Evolutionary conservation across 2,888 invertebrate species (phyloP).

Genomic region (Itoplectis maculator): DNA sequence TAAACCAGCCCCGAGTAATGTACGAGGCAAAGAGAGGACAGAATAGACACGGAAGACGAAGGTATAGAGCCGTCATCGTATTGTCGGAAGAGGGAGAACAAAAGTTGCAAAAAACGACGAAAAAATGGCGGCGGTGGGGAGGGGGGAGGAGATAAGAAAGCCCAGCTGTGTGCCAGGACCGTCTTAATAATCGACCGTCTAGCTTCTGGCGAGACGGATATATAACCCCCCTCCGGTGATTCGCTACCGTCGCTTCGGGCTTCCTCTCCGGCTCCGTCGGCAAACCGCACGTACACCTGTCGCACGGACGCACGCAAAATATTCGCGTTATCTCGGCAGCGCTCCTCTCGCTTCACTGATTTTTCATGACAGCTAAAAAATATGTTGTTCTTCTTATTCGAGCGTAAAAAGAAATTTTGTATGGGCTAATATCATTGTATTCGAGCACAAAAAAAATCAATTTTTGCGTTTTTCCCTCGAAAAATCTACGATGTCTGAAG

Average conservation of each 20-base stretch:
- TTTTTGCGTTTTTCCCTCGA: no score
- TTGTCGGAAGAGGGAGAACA: conserved; percentile 28
- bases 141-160: not conserved
- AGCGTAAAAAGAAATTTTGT: no score
- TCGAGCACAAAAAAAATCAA: no score
- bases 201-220: not conserved
- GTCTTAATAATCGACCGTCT: conserved; percentile 40
- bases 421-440: no score
- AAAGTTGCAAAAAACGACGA: not conserved
- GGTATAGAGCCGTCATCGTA: conserved; percentile 33
- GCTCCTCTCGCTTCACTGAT: not conserved
- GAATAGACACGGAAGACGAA: not conserved
- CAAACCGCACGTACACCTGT: not conserved
- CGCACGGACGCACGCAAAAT: not conserved
- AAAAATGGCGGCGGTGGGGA: not conserved
- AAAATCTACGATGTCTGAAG: no score
- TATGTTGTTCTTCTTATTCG: not conserved
- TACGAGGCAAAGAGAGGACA: not conserved
- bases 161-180: conserved; percentile 15
- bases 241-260: not conserved
- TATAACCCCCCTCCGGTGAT: not conserved
- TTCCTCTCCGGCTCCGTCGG: not conserved
- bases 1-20: conserved; percentile 28
- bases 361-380: not conserved
- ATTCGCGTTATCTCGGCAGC: not conserved